Conservation (phyloP, 2,888 invertebrate genomes). For the Imbricaverruca yamaguchii region DNA sequence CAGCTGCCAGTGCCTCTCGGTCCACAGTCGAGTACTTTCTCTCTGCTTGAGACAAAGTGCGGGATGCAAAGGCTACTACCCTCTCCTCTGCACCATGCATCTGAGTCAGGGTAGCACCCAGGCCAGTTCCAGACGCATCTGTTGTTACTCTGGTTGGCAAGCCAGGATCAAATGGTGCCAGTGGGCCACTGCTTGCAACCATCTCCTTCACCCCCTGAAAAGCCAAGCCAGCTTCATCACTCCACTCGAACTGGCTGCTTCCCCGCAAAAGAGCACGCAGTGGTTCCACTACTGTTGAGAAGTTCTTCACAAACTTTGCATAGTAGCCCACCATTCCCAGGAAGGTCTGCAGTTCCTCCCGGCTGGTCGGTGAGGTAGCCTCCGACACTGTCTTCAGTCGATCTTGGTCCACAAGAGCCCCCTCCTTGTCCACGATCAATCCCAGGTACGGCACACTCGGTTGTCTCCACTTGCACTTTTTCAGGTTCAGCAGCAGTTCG, state of each 20-base stretch:
- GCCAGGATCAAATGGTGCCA: too few species aligned
- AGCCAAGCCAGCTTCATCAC: not conserved
- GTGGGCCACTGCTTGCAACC: not conserved
- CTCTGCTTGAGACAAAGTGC: too few species aligned
- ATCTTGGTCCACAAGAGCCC: not conserved
- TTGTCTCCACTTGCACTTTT: too few species aligned
- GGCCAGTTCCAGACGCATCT: too few species aligned
- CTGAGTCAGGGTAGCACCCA: too few species aligned
- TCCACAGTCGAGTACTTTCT: too few species aligned
- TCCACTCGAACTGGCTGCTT: too few species aligned
- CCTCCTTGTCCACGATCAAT: not conserved
- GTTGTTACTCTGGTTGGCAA: too few species aligned
- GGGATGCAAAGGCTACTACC: too few species aligned
- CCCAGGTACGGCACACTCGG: not conserved
- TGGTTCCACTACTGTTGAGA: not conserved
- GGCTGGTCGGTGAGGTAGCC: not conserved
- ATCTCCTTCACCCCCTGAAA: not conserved
- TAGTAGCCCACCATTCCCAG: not conserved
- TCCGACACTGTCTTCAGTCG: not conserved
- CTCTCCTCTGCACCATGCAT: too few species aligned
- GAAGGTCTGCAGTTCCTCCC: not conserved
- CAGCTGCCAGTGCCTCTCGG: too few species aligned
- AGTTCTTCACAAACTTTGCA: not conserved
- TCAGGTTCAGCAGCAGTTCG: not conserved
- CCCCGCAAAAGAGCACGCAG: not conserved